These are phyloP conservation scores for Drosophila subquinaria DNA, from an alignment of 2,888 invertebrate genomes.

Conservation along the genomic window DNA sequence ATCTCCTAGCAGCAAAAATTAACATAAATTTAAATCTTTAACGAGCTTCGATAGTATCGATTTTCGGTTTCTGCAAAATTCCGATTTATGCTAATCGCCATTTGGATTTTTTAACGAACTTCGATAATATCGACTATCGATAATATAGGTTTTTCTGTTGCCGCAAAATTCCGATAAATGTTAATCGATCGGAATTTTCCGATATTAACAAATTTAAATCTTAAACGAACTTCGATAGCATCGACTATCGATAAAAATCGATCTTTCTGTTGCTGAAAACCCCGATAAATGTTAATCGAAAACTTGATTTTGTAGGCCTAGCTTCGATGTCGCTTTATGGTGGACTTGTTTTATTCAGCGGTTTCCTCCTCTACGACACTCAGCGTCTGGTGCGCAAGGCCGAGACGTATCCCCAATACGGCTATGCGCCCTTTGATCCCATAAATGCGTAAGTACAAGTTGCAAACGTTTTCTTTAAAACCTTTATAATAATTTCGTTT, in stretches of 20 bases:
- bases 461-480: neutral
- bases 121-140: too few relatives aligned
- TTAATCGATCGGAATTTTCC: too few relatives aligned
- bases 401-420: slow-evolving; percentile 90
- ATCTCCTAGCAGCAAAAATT: neutral
- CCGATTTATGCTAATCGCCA: neutral
- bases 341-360: slow-evolving; percentile 96
- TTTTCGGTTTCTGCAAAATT: neutral
- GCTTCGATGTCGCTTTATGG: slow-evolving; percentile 97
- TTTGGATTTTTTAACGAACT: neutral
- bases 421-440: slow-evolving; percentile 93
- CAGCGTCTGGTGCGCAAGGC: slow-evolving; percentile 96
- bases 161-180: too few relatives aligned
- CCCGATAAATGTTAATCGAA: too few relatives aligned
- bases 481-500: neutral
- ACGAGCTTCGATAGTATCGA: too few relatives aligned
- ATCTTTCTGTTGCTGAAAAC: too few relatives aligned
- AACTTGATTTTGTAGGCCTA: slow-evolving; percentile 86
- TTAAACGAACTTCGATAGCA: too few relatives aligned
- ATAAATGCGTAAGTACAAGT: slow-evolving; percentile 94
- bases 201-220: too few relatives aligned
- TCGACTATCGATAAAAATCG: too few relatives aligned
- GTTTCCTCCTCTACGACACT: slow-evolving; percentile 97
- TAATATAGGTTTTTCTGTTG: too few relatives aligned
- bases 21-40: too few relatives aligned